Evolutionary conservation across 2,113 vertebrate species (phyloP).

Genomic region (Sapajus apella): DNA sequence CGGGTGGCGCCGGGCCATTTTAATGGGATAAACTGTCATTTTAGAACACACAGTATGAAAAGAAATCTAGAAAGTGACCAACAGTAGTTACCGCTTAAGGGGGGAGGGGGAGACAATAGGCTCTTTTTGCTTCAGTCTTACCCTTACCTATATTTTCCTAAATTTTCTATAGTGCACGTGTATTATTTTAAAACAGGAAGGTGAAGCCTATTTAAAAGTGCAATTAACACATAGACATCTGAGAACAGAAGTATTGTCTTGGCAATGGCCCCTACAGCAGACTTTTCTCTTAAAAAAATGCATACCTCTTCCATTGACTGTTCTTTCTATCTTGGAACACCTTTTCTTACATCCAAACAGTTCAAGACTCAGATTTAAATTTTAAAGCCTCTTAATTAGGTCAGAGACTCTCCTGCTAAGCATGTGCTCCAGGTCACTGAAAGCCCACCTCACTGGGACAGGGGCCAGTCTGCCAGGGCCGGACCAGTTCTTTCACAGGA

Average conservation of each 20-base stretch:
- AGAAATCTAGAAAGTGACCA: neutral
- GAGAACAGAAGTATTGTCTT: neutral
- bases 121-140: neutral
- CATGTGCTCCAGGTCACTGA: fast-evolving
- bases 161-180: neutral
- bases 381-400: neutral
- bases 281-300: neutral
- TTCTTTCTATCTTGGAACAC: neutral
- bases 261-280: neutral
- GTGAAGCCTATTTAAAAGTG: neutral
- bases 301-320: neutral
- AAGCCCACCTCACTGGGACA: neutral
- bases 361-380: neutral
- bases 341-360: neutral
- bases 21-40: neutral
- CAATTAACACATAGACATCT: neutral
- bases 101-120: too few relatives aligned
- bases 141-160: neutral
- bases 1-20: neutral
- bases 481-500: neutral
- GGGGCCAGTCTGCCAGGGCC: neutral
- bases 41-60: neutral
- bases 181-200: neutral
- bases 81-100: neutral
- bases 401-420: neutral